Evolutionary conservation across 2,888 invertebrate genomes (phyloP).

Genomic region (Trypoxylon attenuatum): DNA sequence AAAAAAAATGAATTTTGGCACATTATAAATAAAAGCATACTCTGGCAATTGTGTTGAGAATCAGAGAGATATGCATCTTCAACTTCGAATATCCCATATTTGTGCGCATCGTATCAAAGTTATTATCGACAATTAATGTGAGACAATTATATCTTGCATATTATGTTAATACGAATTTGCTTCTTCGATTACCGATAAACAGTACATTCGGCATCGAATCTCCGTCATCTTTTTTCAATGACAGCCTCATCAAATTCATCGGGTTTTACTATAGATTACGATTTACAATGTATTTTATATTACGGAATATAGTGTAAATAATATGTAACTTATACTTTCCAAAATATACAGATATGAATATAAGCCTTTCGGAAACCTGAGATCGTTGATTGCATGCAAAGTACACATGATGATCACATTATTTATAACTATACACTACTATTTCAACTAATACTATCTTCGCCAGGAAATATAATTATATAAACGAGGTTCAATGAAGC

Average conservation of each 20-base stretch:
- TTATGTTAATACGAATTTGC: too few relatives aligned
- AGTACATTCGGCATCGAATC: too few relatives aligned
- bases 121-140: too few relatives aligned
- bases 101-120: too few relatives aligned
- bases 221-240: neutral
- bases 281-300: slow-evolving; percentile 40
- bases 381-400: slow-evolving; percentile 9
- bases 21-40: too few relatives aligned
- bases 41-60: too few relatives aligned
- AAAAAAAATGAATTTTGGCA: too few relatives aligned
- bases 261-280: slow-evolving; percentile 4
- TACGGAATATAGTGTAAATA: slow-evolving; percentile 48
- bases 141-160: too few relatives aligned
- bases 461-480: neutral
- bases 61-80: too few relatives aligned
- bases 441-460: slow-evolving; percentile 4
- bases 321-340: slow-evolving; percentile 25
- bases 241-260: neutral
- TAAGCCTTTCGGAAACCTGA: slow-evolving; percentile 23
- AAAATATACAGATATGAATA: slow-evolving; percentile 18
- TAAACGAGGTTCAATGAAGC: slow-evolving; percentile 42
- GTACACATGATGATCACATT: neutral
- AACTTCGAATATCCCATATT: too few relatives aligned
- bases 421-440: too few relatives aligned
- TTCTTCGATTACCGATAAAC: too few relatives aligned